A percentile compares a stretch with the other conserved stretches of the same genome.
These are phyloP conservation scores for Pelochelys cantorii DNA, from an alignment of 2,797 vertebrate genomes.

Conservation along the genomic window DNA sequence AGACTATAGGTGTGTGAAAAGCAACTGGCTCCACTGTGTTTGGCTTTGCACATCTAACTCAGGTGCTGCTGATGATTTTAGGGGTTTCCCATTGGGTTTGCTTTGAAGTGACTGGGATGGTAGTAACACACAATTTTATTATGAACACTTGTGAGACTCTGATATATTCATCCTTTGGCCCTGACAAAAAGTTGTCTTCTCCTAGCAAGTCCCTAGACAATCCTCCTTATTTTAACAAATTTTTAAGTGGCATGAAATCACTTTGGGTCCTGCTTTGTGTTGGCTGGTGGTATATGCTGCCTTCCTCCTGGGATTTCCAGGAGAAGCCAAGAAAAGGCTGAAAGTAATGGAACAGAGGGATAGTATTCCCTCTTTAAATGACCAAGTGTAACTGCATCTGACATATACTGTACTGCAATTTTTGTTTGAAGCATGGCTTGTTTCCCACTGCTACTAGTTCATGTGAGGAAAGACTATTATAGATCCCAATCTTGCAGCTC, in stretches of 20 bases:
- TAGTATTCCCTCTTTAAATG: not conserved
- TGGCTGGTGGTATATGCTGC: not conserved
- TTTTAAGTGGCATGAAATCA: not conserved
- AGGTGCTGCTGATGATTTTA: not conserved
- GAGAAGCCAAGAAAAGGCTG: not conserved
- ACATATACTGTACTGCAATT: not conserved
- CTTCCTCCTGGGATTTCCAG: not conserved
- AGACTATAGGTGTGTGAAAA: not conserved
- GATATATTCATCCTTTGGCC: not conserved
- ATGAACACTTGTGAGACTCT: not conserved
- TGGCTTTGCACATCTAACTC: not conserved
- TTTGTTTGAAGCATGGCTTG: not conserved
- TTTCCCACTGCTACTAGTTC: not conserved
- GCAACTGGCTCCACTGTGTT: not conserved
- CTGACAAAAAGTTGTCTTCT: not conserved
- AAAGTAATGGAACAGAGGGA: not conserved
- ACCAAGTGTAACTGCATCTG: no score
- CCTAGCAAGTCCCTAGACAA: not conserved
- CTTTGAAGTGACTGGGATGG: not conserved
- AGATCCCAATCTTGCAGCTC: not conserved
- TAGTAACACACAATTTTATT: not conserved
- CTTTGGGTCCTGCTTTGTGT: not conserved
- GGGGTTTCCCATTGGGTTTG: not conserved
- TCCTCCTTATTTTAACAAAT: not conserved
- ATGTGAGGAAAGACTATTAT: not conserved